Conservation (phyloP, 2,113 vertebrate species). For the Eptesicus fuscus region DNA sequence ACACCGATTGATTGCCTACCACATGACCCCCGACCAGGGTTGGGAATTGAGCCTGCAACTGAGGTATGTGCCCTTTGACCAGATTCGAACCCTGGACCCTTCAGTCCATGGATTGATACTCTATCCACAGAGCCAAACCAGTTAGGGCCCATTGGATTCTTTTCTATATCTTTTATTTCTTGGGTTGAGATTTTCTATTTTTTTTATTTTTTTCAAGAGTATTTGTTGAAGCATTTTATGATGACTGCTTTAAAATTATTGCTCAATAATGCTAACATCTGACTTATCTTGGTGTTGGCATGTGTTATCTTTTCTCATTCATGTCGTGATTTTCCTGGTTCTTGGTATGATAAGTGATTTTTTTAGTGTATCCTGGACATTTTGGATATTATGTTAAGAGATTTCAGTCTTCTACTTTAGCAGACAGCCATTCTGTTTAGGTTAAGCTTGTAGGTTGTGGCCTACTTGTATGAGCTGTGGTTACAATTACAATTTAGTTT, state of each 20-base stretch:
- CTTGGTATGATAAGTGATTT: background rate
- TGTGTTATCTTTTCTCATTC: constrained; percentile 33
- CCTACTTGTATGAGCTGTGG: background rate
- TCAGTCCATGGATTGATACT: no score
- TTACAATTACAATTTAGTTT: constrained; percentile 20
- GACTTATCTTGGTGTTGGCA: background rate
- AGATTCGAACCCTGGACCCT: no score
- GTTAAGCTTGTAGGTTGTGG: background rate
- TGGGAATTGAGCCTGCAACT: no score
- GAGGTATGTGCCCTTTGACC: no score
- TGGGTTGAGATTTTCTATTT: background rate
- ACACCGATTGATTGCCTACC: no score
- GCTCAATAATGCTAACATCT: background rate
- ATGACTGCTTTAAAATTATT: background rate
- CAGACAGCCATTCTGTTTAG: background rate
- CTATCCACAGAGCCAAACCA: no score
- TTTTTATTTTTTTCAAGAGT: background rate
- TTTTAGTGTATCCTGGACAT: background rate
- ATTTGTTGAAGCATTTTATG: constrained; percentile 7
- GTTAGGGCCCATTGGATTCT: background rate
- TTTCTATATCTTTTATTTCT: background rate
- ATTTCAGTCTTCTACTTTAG: constrained; percentile 6
- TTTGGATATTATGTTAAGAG: constrained; percentile 29
- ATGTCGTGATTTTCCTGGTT: constrained; percentile 30
- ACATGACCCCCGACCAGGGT: no score